Evolutionary conservation across 2,797 vertebrate species (phyloP).

Genomic region (Clangula hyemalis): DNA sequence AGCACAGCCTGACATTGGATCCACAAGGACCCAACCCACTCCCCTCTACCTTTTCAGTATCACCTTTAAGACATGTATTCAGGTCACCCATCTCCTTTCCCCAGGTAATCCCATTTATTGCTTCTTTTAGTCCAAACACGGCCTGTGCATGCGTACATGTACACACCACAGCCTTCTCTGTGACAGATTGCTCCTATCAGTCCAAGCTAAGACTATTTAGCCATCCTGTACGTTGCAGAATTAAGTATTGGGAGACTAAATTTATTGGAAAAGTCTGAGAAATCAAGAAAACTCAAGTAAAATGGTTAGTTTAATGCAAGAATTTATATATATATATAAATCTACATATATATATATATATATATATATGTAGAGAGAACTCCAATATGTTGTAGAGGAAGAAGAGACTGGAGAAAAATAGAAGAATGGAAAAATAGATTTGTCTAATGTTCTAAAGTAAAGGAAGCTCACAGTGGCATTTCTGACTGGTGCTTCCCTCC

Average conservation of each 20-base stretch:
- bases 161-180: neutral
- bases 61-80: neutral
- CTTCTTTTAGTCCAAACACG: neutral
- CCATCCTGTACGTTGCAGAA: neutral
- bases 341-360: too few relatives aligned
- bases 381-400: neutral
- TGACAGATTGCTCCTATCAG: neutral
- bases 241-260: neutral
- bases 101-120: neutral
- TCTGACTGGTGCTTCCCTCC: neutral
- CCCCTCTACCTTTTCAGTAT: too few relatives aligned
- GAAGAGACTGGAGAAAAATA: neutral
- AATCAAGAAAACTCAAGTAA: neutral
- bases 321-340: too few relatives aligned
- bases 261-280: neutral
- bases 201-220: neutral
- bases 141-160: neutral
- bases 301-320: neutral
- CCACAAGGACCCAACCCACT: neutral
- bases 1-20: neutral
- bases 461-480: neutral
- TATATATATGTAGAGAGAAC: neutral
- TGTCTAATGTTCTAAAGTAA: neutral
- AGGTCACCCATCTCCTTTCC: neutral
- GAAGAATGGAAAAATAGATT: neutral